Percentiles rank a stretch among this genome's conserved stretches.
phyloP scores from a whole-genome alignment of 2,888 invertebrate species.

The Drosophila buzzatii region DNA sequence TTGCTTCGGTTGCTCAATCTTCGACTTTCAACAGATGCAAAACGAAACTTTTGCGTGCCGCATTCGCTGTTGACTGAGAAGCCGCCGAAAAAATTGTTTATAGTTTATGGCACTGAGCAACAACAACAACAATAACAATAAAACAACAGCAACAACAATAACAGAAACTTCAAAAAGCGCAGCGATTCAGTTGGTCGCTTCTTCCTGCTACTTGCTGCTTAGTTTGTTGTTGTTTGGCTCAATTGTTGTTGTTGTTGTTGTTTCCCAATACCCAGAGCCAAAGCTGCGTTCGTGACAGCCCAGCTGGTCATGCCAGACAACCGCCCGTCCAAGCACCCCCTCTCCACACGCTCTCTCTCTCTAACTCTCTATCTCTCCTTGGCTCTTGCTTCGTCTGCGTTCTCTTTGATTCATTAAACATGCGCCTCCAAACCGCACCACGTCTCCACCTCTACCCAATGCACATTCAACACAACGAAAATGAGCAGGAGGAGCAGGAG shows the following conservation, averaged over 20 bases:
- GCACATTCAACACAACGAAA: conserved; percentile 39
- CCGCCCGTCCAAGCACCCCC: background rate
- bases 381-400: conserved; percentile 35
- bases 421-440: conserved; percentile 20
- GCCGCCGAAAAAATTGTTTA: conserved; percentile 77
- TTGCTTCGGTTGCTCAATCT: conserved; percentile 57
- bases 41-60: conserved; percentile 75
- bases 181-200: conserved; percentile 75
- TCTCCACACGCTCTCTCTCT: background rate
- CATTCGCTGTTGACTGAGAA: conserved; percentile 63
- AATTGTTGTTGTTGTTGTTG: conserved; percentile 35
- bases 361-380: background rate
- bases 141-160: conserved; percentile 28
- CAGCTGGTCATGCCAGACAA: conserved; percentile 56
- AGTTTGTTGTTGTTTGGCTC: conserved; percentile 41
- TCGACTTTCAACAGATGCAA: conserved; percentile 67
- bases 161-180: conserved; percentile 65
- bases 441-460: background rate
- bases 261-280: conserved; percentile 53
- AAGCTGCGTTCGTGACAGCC: conserved; percentile 73
- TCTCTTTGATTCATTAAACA: conserved; percentile 68
- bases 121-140: conserved; percentile 31
- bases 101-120: conserved; percentile 54
- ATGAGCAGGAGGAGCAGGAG: conserved; percentile 6
- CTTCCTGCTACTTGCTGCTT: conserved; percentile 65